phyloP scores from a whole-genome alignment of 2,113 vertebrate species.

The Oxyruncus cristatus region DNA sequence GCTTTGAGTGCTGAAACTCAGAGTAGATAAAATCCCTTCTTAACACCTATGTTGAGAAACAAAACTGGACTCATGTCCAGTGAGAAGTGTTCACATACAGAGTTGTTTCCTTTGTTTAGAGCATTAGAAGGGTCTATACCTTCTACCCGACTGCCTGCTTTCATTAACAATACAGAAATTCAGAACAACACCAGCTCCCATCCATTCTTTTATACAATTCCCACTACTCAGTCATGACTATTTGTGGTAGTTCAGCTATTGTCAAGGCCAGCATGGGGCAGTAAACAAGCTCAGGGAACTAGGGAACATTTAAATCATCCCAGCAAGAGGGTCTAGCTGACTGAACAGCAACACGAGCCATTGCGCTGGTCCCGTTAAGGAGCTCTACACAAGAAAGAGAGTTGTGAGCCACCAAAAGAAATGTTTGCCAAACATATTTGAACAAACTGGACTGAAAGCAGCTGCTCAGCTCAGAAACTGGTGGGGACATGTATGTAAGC shows the following conservation, averaged over 20 bases:
- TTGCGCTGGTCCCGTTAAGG: neutral
- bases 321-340: neutral
- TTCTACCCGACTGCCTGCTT: neutral
- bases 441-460: neutral
- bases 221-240: neutral
- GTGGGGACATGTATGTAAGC: fast-evolving
- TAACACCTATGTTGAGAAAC: neutral
- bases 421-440: neutral
- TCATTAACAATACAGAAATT: neutral
- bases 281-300: neutral
- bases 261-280: neutral
- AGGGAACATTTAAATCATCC: neutral
- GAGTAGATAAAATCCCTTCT: neutral
- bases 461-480: fast-evolving
- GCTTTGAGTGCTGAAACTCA: neutral
- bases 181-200: neutral
- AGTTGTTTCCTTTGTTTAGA: neutral
- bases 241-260: neutral
- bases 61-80: neutral
- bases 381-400: neutral
- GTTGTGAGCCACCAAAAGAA: neutral
- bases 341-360: neutral
- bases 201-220: neutral
- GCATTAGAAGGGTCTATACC: neutral
- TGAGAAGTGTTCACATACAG: neutral